Base-by-base conservation (phyloP, 2,113 vertebrate species). In the Galbula dea region DNA sequence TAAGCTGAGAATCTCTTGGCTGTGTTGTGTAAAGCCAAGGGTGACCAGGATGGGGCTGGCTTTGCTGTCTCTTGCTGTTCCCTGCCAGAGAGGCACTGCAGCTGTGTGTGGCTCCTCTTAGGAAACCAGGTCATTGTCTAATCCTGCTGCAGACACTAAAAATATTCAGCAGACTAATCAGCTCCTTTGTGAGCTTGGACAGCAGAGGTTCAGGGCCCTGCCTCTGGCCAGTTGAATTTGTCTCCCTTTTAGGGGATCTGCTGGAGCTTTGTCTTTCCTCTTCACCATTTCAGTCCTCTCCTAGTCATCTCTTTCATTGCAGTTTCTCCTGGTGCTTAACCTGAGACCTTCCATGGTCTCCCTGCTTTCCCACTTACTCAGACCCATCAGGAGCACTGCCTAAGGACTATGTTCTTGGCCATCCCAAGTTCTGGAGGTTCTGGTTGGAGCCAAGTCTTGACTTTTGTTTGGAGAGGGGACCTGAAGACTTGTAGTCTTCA, bases 361-460 rank as follows among this genome's bases (percentile, higher is more conserved):
- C 55, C 15, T 93, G 54, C 63, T 73, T 85, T 77, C 62, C 72
- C 79, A 71, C 93, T 83, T 68, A 76, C 88, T 88, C 61, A 77
- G 83, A 74, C 86, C 75, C 83, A 74, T 51, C 86, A 90, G 61
- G 85, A 93, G 57, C 76, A 80, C 73, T 76, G 59, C 80, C 11
- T 88, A 80, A 91, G 72, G 89, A 54, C 79, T 86, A 24, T 74
- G 89, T 84, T 85, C 85, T 91, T 80, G 83, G 59, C 83, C 73
- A 55, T 82, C 75, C 62, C 61, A 71, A 58, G 49, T 88, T 90
- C 90, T 74, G 85, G 55, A 67, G 90, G 63, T 87, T 90, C 48
- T 93, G 72, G 39, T 84, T 92, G 77, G 66, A 95, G 94, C 61
- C 71, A 78, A 81, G 52, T 59, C 77, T 92, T 90, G 91, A 89